phyloP scores from a whole-genome alignment of 2,888 invertebrate species.

The Eurytoma californica region DNA sequence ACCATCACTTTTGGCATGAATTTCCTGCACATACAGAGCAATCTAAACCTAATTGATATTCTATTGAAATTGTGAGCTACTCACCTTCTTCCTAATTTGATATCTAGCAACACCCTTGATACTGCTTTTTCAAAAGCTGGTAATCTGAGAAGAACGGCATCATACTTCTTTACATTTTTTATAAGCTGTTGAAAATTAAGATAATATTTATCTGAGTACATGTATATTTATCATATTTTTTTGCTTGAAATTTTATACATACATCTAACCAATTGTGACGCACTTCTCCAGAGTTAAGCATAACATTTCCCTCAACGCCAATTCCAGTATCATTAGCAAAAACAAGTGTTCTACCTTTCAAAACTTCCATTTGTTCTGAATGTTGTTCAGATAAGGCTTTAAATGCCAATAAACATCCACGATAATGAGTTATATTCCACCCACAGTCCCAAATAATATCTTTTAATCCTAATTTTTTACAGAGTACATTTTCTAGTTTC shows the following conservation, averaged over 20 bases:
- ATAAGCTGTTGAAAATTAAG: constrained; percentile 80
- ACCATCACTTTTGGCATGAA: constrained; percentile 94
- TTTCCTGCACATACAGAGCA: constrained; percentile 81
- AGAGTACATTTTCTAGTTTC: constrained; percentile 79
- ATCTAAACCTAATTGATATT: constrained; percentile 71
- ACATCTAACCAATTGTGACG: constrained; percentile 95
- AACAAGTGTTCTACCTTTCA: constrained; percentile 86
- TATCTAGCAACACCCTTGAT: constrained; percentile 88
- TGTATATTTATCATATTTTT: constrained; percentile 1
- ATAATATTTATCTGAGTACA: not conserved
- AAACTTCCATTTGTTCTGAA: constrained; percentile 81
- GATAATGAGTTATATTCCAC: constrained; percentile 92
- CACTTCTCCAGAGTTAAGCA: constrained; percentile 94
- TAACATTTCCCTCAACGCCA: constrained; percentile 91
- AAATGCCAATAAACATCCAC: constrained; percentile 92
- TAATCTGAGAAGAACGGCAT: constrained; percentile 83
- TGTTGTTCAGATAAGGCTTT: constrained; percentile 86
- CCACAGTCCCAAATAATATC: constrained; percentile 88
- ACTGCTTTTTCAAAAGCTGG: constrained; percentile 90
- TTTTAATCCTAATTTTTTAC: constrained; percentile 77
- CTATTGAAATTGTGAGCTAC: constrained; percentile 66
- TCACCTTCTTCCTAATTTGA: constrained; percentile 88
- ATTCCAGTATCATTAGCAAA: constrained; percentile 94
- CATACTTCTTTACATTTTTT: constrained; percentile 87
- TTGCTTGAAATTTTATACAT: constrained; percentile 68